Percentiles rank a stretch among this genome's conserved stretches.
Evolutionary conservation across 2,113 vertebrate species (phyloP).

Genomic region (Morone chrysops): DNA sequence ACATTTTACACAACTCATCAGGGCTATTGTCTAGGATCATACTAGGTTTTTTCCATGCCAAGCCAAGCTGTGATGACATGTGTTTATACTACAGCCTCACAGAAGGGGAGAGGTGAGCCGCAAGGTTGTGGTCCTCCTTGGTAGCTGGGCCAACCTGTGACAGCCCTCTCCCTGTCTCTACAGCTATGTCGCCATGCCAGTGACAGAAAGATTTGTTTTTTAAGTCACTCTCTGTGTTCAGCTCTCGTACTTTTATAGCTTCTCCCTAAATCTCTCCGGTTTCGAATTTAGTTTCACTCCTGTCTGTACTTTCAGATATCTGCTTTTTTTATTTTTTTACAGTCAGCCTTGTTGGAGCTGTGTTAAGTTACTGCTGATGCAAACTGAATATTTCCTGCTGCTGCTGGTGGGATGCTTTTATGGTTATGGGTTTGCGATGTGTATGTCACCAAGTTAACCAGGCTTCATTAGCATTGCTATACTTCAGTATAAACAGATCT

Average conservation of each 20-base stretch:
- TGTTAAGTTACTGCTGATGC: neutral
- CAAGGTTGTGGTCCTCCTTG: neutral
- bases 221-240: neutral
- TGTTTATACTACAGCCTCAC: constrained; percentile 5
- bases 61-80: neutral
- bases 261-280: neutral
- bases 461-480: neutral
- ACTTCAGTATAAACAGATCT: neutral
- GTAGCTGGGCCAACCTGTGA: neutral
- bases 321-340: neutral
- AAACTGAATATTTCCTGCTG: neutral
- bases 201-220: neutral
- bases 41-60: neutral
- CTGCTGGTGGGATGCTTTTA: neutral
- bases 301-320: neutral
- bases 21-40: constrained; percentile 24
- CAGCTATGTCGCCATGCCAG: neutral
- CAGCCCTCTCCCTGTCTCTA: neutral
- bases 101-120: neutral
- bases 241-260: neutral
- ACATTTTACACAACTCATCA: constrained; percentile 54
- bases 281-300: neutral
- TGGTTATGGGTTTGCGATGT: neutral
- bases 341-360: neutral
- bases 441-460: neutral